Evolutionary conservation across 2,797 vertebrate species (phyloP).

Genomic region (Hafferia zeledoni): DNA sequence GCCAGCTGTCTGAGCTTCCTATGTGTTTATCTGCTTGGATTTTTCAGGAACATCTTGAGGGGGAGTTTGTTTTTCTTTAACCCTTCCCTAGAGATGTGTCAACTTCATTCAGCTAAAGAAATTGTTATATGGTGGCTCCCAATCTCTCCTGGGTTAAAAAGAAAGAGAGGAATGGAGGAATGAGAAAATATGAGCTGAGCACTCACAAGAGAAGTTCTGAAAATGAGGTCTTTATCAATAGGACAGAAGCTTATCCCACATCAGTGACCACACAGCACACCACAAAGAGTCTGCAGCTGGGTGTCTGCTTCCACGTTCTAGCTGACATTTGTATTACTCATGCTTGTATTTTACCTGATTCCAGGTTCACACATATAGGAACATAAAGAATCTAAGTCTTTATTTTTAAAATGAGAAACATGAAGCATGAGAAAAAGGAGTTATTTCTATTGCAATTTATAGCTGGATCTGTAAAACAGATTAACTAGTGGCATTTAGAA

Average conservation of each 20-base stretch:
- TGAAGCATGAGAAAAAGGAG: neutral
- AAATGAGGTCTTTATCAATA: neutral
- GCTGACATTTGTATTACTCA: neutral
- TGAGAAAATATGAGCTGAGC: neutral
- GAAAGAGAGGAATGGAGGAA: neutral
- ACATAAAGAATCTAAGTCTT: neutral
- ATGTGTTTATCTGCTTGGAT: conserved; percentile 48
- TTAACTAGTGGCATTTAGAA: neutral
- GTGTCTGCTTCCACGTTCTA: neutral
- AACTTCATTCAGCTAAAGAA: neutral
- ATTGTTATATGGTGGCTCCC: neutral
- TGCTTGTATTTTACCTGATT: neutral
- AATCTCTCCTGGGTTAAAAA: neutral
- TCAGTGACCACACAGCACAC: neutral
- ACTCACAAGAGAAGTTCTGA: neutral
- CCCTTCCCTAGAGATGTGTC: neutral
- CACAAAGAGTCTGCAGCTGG: rapidly evolving
- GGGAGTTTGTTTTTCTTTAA: conserved; percentile 59
- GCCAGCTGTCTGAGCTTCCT: conserved; percentile 28
- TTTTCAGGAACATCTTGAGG: conserved; percentile 43
- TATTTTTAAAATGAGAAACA: neutral
- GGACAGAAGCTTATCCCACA: neutral
- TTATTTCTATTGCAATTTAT: neutral
- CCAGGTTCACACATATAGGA: neutral
- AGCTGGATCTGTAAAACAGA: neutral